Base-by-base conservation (phyloP, 2,113 vertebrate genomes). In the Colistium nudipinnis region DNA sequence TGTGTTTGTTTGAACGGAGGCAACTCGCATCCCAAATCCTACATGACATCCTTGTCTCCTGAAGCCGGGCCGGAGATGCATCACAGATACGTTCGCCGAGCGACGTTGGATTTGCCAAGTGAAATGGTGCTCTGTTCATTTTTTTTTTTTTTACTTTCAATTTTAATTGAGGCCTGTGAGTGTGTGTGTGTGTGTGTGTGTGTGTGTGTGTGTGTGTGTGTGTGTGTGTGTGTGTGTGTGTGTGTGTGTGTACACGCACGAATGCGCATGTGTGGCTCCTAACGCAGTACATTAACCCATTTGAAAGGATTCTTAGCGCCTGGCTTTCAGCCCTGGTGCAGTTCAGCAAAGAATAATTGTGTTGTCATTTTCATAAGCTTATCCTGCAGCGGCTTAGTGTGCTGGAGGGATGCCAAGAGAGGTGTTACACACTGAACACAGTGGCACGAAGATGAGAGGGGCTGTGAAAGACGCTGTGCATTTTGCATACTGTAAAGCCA, bases 1-100 rank as follows among this genome's bases (percentile, higher is more conserved):
- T 74, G 30, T 87, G 72, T 88, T 88, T 86, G 78, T 88, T 89
- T 88, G 71, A 88, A 88, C 70, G 70, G 75, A 70, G 63, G 62
- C 28, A 66, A 59, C 71, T 84, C 78, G 48, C 51, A 56, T 89
- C 80, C 61, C 66, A 65, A 82, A 80, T 78, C 33, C 76, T 54
- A 73, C 70, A 75, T 62, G 53, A 78, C 79, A 86, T 76, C 35
- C 39, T 45, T 64, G 64, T 63, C 62, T 77, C 70, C 64, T 56
- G 43, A 24, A 28, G 47, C 35, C 57, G 60, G 62, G 47, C 35
- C 57, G 60, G 62, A 81, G 66, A 53, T 69, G 45, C 44, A 61
- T 78, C 65, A 70, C 68, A 81, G 62, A 82, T 79, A 59, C 64
- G 71, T 48, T n/a, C 36, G 52, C 16, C 8, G 17, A 16, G 59